A percentile compares a stretch with the other conserved stretches of the same genome.
These are phyloP conservation scores for Aurelia aurita DNA, from an alignment of 30 jellyfish, hydroid and myxozoan species.

Conservation along the genomic window DNA sequence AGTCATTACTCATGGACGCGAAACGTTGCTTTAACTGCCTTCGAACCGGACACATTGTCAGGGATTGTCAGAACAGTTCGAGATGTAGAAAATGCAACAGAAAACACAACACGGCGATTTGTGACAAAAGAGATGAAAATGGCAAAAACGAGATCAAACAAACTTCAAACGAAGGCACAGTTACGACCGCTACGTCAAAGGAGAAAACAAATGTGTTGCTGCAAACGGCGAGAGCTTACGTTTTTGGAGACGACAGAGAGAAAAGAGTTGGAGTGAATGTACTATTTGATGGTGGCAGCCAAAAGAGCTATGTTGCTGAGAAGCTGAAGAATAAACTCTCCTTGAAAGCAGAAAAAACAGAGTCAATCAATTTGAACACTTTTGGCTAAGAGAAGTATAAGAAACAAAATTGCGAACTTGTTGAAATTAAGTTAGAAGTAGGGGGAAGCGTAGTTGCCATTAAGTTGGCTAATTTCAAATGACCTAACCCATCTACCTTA, in stretches of 20 bases:
- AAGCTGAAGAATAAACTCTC: slow-evolving; percentile 18
- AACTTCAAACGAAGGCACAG: background rate
- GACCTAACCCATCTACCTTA: too few relatives aligned
- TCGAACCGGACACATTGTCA: slow-evolving; percentile 48
- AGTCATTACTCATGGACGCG: background rate
- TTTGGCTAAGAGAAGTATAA: slow-evolving; percentile 10
- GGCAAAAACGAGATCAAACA: background rate
- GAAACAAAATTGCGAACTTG: background rate
- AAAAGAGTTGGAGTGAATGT: slow-evolving; percentile 8
- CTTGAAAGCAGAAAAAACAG: slow-evolving; percentile 1
- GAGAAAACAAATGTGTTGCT: slow-evolving; percentile 38
- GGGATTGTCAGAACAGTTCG: slow-evolving; percentile 14
- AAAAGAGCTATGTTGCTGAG: slow-evolving; percentile 44
- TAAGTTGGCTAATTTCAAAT: too few relatives aligned
- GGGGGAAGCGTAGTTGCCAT: too few relatives aligned
- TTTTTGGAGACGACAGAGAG: slow-evolving; percentile 27
- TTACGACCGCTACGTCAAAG: slow-evolving; percentile 26
- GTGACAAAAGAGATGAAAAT: background rate
- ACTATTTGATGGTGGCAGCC: slow-evolving; percentile 63
- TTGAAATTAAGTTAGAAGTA: too few relatives aligned
- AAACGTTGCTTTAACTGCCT: slow-evolving; percentile 56
- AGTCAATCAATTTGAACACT: slow-evolving; percentile 18
- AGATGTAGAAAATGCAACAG: slow-evolving; percentile 53
- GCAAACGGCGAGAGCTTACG: slow-evolving; percentile 49
- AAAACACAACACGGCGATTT: slow-evolving; percentile 42